A percentile compares a stretch with the other conserved stretches of the same genome.
Evolutionary conservation across 1,140 invertebrate genomes (phyloP).

Genomic region (Formica selysi): DNA sequence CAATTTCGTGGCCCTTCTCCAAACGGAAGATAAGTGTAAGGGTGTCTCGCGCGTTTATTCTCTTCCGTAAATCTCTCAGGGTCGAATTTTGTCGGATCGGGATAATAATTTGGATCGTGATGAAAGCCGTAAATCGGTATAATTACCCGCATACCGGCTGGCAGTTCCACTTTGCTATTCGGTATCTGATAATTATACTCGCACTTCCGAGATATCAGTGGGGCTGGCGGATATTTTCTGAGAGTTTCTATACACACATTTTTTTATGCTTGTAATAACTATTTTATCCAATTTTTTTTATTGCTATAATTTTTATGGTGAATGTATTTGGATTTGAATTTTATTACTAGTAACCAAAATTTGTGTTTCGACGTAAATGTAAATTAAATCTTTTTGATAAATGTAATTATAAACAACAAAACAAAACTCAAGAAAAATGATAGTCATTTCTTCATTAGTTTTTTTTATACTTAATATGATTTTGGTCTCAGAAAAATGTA

Average conservation of each 20-base stretch:
- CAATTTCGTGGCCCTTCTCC: constrained; percentile 92
- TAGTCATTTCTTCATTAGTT: too few species aligned
- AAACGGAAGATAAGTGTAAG: constrained; percentile 91
- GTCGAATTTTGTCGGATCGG: constrained; percentile 89
- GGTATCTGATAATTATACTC: constrained; percentile 82
- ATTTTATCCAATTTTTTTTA: constrained; percentile 15
- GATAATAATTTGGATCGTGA: constrained; percentile 89
- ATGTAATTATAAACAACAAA: too few species aligned
- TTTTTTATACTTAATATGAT: too few species aligned
- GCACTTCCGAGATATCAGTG: constrained; percentile 85
- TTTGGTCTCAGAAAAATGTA: too few species aligned
- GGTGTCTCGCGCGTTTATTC: constrained; percentile 83
- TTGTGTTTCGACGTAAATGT: too few species aligned
- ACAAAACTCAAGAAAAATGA: too few species aligned
- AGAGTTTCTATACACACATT: constrained; percentile 83
- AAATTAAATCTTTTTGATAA: too few species aligned
- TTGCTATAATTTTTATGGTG: not conserved
- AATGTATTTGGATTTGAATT: too few species aligned
- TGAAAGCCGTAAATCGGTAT: constrained; percentile 90
- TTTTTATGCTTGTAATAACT: not conserved
- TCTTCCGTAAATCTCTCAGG: constrained; percentile 89
- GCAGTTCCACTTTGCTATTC: constrained; percentile 79
- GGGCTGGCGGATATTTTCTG: constrained; percentile 86
- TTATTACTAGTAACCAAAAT: too few species aligned
- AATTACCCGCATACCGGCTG: constrained; percentile 86